Conservation (phyloP, 2,888 invertebrate genomes). For the Argynnis bischoffii region DNA sequence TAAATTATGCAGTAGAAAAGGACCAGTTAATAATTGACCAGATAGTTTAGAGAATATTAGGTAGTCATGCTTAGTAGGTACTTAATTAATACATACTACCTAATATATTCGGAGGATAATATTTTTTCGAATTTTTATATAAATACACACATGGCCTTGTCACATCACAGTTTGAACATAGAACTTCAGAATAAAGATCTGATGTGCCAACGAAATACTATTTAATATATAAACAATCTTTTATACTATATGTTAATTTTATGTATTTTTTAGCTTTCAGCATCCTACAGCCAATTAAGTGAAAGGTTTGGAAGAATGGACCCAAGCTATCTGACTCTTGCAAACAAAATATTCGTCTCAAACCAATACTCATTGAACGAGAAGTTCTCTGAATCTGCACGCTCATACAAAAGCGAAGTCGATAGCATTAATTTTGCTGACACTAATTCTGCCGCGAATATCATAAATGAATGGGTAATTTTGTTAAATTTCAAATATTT, state of each 20-base stretch:
- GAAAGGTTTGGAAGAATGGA: constrained; percentile 47
- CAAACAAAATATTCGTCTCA: constrained; percentile 55
- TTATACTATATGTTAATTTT: not conserved
- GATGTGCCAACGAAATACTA: too few species aligned
- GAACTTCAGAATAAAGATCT: too few species aligned
- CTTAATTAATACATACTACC: too few species aligned
- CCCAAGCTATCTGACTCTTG: constrained; percentile 49
- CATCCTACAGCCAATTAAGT: constrained; percentile 47
- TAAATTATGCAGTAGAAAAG: too few species aligned
- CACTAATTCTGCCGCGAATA: constrained; percentile 12
- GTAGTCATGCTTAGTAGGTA: too few species aligned
- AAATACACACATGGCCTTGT: too few species aligned
- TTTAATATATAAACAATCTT: not conserved
- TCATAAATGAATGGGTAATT: constrained; percentile 28
- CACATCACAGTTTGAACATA: too few species aligned
- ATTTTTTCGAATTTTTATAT: too few species aligned
- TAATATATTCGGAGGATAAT: too few species aligned
- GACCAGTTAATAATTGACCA: too few species aligned
- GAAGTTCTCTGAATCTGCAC: constrained; percentile 43
- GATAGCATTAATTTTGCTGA: constrained; percentile 20
- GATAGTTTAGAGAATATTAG: too few species aligned
- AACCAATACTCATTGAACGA: constrained; percentile 43
- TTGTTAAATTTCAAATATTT: constrained; percentile 21
- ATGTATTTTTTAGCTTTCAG: constrained; percentile 45
- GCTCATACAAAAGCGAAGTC: constrained; percentile 41